These are phyloP conservation scores for Zootermopsis nevadensis DNA, from an alignment of 2,888 invertebrate species.

Conservation along the genomic window DNA sequence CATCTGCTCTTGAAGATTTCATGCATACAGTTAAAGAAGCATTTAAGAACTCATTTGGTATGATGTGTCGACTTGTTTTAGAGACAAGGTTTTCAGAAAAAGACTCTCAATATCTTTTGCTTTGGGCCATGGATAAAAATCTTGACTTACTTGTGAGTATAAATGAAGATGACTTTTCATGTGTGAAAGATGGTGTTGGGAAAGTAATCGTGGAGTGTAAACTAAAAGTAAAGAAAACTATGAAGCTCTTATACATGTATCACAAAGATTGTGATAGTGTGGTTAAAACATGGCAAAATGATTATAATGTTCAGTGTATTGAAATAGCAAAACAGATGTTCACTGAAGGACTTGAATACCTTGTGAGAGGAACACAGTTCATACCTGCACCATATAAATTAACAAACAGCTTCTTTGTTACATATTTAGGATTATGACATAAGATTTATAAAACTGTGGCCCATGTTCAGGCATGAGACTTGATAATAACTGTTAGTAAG, in stretches of 20 bases:
- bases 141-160: slow-evolving; percentile 64
- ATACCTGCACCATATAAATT: slow-evolving; percentile 69
- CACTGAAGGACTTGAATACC: slow-evolving; percentile 66
- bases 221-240: slow-evolving; percentile 65
- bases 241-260: slow-evolving; percentile 70
- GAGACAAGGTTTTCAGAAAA: slow-evolving; percentile 64
- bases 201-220: background rate
- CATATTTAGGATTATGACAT: slow-evolving; percentile 63
- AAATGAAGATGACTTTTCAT: slow-evolving; percentile 18
- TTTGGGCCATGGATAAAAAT: slow-evolving; percentile 74
- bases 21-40: slow-evolving; percentile 67
- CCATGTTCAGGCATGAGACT: too few species aligned
- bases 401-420: slow-evolving; percentile 70
- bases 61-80: slow-evolving; percentile 69
- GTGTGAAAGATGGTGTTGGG: background rate
- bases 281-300: slow-evolving; percentile 68
- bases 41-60: slow-evolving; percentile 66
- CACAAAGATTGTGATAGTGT: slow-evolving; percentile 63
- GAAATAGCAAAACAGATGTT: slow-evolving; percentile 73
- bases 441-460: too few species aligned
- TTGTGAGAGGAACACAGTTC: slow-evolving; percentile 67
- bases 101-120: slow-evolving; percentile 67
- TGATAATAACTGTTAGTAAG: too few species aligned
- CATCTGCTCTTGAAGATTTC: slow-evolving; percentile 64
- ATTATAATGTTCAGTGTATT: slow-evolving; percentile 66